Base-by-base conservation (phyloP, 2,888 invertebrate species). In the Rapana venosa region DNA sequence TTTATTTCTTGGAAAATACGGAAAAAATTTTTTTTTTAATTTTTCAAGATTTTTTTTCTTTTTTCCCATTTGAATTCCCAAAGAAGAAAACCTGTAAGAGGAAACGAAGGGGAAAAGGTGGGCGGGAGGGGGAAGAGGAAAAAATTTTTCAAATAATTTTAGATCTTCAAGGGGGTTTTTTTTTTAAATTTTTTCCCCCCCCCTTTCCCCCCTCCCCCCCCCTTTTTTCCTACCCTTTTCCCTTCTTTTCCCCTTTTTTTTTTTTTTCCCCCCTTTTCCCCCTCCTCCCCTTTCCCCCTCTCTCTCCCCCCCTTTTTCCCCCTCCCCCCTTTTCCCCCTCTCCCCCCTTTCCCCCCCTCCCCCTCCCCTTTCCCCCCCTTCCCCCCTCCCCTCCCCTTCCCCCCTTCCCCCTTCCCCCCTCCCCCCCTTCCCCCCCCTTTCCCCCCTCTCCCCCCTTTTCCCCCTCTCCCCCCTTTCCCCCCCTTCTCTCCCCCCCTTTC, bases 371-470 rank as follows among this genome's bases (percentile, higher is more conserved):
- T 11, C 6, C n/a, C 26, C 17, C 26, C 17, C 26, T 26, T 83
- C 15, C 6, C 17, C 6, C 35, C 20, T 4, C n/a, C 30, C 17
- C n/a, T 87, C 8, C 58, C n/a, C 5, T 61, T 61, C 20, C 13
- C 20, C 4, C 32, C 30, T 1, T 30, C 70, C 70, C 70, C 8
- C 17, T 13, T 4, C 11, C 77, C 5, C 77, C 4, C 77, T 30
- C 13, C 11, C 30, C n/a, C 77, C n/a, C 77, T 77, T n/a, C n/a
- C 77, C n/a, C 77, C n/a, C 77, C n/a, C n/a, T 30, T n/a, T 30
- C 77, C n/a, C 87, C 70, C 87, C 70, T 70, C 70, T 70, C 70
- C 70, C 15, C 70, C 70, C 70, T 66, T 56, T 32, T 56, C 56
- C 70, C 56, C 70, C 56, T 56, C 56, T 56, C 56, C 36, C 56